A percentile compares a stretch with the other conserved stretches of the same genome.
Conservation (phyloP, 2,888 invertebrate species). For the Leptopilina drosophilae region DNA sequence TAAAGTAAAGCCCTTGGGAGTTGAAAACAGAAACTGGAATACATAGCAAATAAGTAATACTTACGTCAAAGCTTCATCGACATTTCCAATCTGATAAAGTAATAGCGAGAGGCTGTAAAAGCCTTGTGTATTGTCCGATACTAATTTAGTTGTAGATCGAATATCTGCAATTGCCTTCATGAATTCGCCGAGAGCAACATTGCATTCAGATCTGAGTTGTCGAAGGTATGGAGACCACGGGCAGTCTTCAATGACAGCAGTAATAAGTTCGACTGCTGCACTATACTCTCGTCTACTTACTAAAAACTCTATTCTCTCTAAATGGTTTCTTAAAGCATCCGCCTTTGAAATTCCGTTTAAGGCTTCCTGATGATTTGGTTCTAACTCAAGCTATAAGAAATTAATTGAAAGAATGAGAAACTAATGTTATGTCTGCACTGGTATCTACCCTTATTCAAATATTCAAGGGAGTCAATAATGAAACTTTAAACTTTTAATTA, state of each 20-base stretch:
- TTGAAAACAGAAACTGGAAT: no score
- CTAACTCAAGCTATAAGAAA: conserved; percentile 72
- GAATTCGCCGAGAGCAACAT: conserved; percentile 87
- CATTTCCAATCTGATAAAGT: conserved; percentile 94
- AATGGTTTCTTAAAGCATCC: conserved; percentile 81
- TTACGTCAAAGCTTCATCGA: conserved; percentile 91
- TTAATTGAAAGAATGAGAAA: background rate
- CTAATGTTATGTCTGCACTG: background rate
- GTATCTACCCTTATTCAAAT: no score
- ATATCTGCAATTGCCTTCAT: conserved; percentile 94
- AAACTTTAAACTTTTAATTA: no score
- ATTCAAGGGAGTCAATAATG: no score
- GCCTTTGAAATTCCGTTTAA: conserved; percentile 82
- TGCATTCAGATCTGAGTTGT: conserved; percentile 91
- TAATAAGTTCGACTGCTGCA: conserved; percentile 83
- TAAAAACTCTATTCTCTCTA: conserved; percentile 83
- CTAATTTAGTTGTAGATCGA: conserved; percentile 91
- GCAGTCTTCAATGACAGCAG: conserved; percentile 86
- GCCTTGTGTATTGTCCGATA: conserved; percentile 94
- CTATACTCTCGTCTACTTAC: conserved; percentile 79
- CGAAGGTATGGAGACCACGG: conserved; percentile 93
- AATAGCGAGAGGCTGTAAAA: conserved; percentile 89
- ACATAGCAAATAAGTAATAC: conserved; percentile 54
- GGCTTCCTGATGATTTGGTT: conserved; percentile 89
- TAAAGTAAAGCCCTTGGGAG: no score